phyloP scores from a whole-genome alignment of 2,888 invertebrate species.

The Andrena dorsata region DNA sequence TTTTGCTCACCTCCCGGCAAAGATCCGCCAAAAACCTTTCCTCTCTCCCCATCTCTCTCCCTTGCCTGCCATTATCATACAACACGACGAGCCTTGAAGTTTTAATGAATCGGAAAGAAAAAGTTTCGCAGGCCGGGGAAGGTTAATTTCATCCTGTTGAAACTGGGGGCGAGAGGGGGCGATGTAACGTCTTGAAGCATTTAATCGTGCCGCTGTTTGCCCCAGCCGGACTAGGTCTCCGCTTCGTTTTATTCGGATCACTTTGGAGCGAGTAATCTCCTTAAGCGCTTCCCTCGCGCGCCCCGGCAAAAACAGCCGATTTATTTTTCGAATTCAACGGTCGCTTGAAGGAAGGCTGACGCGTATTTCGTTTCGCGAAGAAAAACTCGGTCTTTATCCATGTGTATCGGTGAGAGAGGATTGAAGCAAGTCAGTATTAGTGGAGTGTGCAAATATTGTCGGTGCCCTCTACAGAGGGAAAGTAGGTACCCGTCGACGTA shows the following conservation, averaged over 20 bases:
- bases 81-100: slow-evolving; percentile 59
- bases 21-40: slow-evolving; percentile 37
- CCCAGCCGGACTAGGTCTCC: slow-evolving; percentile 5
- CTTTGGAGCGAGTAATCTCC: slow-evolving; percentile 39
- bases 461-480: too few relatives aligned
- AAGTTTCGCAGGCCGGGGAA: slow-evolving; percentile 54
- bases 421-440: too few relatives aligned
- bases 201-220: slow-evolving; percentile 54
- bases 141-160: slow-evolving; percentile 65
- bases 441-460: too few relatives aligned
- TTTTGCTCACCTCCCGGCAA: slow-evolving; percentile 32
- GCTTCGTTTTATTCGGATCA: slow-evolving; percentile 45
- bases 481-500: too few relatives aligned
- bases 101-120: slow-evolving; percentile 73
- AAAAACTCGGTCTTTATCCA: background rate
- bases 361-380: background rate
- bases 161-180: slow-evolving; percentile 36
- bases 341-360: background rate
- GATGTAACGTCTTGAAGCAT: slow-evolving; percentile 64
- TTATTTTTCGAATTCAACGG: slow-evolving; percentile 29
- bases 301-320: slow-evolving; percentile 30
- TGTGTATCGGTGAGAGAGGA: background rate
- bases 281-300: slow-evolving; percentile 29
- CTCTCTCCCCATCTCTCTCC: background rate
- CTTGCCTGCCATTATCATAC: slow-evolving; percentile 39